Evolutionary conservation across 2,888 invertebrate genomes (phyloP).

Genomic region (Agrotis ipsilon): DNA sequence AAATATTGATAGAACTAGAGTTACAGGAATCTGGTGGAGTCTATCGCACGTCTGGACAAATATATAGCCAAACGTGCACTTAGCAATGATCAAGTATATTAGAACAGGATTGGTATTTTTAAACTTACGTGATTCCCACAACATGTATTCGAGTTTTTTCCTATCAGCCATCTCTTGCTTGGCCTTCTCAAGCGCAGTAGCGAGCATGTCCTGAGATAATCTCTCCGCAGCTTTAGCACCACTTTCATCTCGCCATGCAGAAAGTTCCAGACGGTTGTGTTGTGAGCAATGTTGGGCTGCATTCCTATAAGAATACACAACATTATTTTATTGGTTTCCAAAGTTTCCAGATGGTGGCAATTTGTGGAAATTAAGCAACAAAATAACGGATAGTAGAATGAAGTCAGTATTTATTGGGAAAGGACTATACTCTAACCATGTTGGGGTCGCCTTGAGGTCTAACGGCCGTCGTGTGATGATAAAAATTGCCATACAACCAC

Average conservation of each 20-base stretch:
- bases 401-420: background rate
- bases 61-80: no score
- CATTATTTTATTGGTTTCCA: background rate
- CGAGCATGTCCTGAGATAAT: conserved; percentile 93
- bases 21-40: no score
- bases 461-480: no score
- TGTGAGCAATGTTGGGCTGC: conserved; percentile 94
- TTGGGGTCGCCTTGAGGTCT: no score
- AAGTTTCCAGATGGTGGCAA: no score
- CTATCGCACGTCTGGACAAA: no score
- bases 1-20: no score
- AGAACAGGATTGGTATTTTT: no score
- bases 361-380: background rate
- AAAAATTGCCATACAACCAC: no score
- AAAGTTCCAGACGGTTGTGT: conserved; percentile 92
- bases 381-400: background rate
- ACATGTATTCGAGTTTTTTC: conserved; percentile 95
- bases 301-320: conserved; percentile 87
- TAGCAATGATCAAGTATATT: no score
- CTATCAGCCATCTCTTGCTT: conserved; percentile 94
- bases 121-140: conserved; percentile 93
- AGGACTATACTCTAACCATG: no score
- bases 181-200: conserved; percentile 95
- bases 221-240: conserved; percentile 92
- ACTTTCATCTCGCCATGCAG: conserved; percentile 93